Evolutionary conservation across 2,797 vertebrate species (phyloP), one percentile per base, ranked within the genome.

Genomic region (Smutsia gigantea): DNA sequence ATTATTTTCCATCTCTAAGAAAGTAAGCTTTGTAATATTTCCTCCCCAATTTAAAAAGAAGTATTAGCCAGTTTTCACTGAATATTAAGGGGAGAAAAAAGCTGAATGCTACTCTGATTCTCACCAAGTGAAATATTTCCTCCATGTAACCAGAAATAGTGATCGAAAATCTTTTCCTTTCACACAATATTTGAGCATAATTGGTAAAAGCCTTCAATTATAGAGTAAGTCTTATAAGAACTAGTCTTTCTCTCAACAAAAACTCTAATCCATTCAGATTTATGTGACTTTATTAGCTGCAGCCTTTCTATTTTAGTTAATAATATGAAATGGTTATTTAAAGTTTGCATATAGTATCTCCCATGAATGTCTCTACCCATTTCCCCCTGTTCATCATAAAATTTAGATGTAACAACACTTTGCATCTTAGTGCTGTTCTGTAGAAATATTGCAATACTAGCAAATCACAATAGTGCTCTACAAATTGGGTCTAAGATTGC

Each of bases 151-250:
- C 81, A 96, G 83, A 97, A 96, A 94, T 90, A 61, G 90, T 91
- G 68, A 68, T 64, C 42, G 87, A 92, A 97, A 97, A 94, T 90
- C 49, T 82, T 87, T 96, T 90, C 87, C 57, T 94, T 94, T 97
- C 88, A 95, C 42, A 95, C 31, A 92, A 57, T 92, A 84, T 92
- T 94, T 92, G 71, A 96, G 68, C 75, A 81, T 96, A 97, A 96
- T 86, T 96, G 90, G 81, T 85, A 96, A 97, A 94, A 93, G 53
- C 53, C 74, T 97, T 96, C 90, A 87, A 95, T 97, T 97, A 90
- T 69, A 49, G 37, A 82, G 55, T 84, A 93, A 94, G 57, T 87
- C 94, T 96, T 92, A 57, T 14, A 93, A 97, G 71, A 97, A 77
- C 64, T 79, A 87, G 46, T 71, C 69, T 96, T 97, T 88, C 91